A percentile compares a stretch with the other conserved stretches of the same genome.
Evolutionary conservation across 2,797 vertebrate genomes (phyloP).

Genomic region (Muscicapa striata): DNA sequence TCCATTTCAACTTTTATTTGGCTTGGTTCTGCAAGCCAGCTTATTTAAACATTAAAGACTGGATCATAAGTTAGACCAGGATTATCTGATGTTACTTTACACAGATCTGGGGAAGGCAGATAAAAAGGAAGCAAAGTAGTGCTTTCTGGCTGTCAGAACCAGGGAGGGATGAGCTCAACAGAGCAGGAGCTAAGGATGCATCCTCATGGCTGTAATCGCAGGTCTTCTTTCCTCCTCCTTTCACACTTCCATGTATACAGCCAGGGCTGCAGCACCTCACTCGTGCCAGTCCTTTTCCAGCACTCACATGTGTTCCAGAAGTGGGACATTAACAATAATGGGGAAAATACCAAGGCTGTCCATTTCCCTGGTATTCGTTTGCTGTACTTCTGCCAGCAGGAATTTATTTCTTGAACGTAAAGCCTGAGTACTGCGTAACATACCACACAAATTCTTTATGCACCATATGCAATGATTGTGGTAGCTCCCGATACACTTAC

Average conservation of each 20-base stretch:
- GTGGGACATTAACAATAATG: not conserved
- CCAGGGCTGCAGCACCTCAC: not conserved
- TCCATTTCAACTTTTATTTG: not conserved
- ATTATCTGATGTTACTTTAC: not conserved
- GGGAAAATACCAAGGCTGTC: not conserved
- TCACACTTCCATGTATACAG: rapidly evolving
- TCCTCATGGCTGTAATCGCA: not conserved
- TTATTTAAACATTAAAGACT: not conserved
- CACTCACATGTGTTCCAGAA: not conserved
- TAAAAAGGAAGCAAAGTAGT: not conserved
- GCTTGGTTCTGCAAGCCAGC: not conserved
- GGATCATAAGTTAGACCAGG: not conserved
- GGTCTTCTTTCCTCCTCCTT: not conserved
- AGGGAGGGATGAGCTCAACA: not conserved
- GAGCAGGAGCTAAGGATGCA: not conserved
- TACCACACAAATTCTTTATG: not conserved
- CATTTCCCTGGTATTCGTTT: not conserved
- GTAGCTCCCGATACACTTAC: not conserved
- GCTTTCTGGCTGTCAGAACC: not conserved
- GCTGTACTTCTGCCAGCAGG: not conserved
- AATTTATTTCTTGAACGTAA: not conserved
- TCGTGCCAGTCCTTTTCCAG: not conserved
- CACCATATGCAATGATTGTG: not conserved
- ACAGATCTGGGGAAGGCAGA: not conserved
- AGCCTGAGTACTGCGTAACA: not conserved